Evolutionary conservation across 2,888 invertebrate genomes (phyloP), one percentile per base, ranked within the genome.

Genomic region (Athetis lepigone): DNA sequence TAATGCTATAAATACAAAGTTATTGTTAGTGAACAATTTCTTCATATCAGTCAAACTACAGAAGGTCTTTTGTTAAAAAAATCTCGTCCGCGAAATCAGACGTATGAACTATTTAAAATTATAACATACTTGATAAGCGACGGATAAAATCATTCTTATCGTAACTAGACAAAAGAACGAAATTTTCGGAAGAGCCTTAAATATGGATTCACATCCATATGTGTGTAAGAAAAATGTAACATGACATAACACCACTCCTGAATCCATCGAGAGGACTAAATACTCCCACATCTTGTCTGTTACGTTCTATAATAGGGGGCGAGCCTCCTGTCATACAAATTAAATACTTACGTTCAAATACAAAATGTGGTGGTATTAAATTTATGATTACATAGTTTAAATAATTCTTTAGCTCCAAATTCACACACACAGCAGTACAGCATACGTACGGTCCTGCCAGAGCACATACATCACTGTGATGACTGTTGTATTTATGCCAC

Each of bases 21-120:
- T 58, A 61, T 52, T 51, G 63, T 67, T 58, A 60, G 43, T 52
- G 23, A 52, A 69, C 51, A 51, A 55, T 51, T 61, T 59, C 29
- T 49, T 67, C 21, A 52, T 58, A 66, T 79, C 72, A 81, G 66
- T 71, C 74, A 67, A 64, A 61, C 47, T 59, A 56, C 50, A 54
- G 45, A 57, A 51, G 56, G 54, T 65, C 59, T 58, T 64, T 36
- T 43, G 42, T 40, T 43, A 60, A 60, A 57, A 55, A 45, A 57
- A 51, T 13, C 29, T 47, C 46, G 54, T 57, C 59, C 43, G 59
- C 42, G 40, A 59, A 66, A n/a, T 33, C 37, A 37, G 37, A 63
- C 47, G n/a, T 47, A 21, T 33, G 13, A 45, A 46, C 2, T 59
- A 65, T 51, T 7, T 23, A 11, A 62, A 66, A 49, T 39, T 27